phyloP scores from a whole-genome alignment of 2,113 vertebrate genomes.

The Paratilapia polleni region DNA sequence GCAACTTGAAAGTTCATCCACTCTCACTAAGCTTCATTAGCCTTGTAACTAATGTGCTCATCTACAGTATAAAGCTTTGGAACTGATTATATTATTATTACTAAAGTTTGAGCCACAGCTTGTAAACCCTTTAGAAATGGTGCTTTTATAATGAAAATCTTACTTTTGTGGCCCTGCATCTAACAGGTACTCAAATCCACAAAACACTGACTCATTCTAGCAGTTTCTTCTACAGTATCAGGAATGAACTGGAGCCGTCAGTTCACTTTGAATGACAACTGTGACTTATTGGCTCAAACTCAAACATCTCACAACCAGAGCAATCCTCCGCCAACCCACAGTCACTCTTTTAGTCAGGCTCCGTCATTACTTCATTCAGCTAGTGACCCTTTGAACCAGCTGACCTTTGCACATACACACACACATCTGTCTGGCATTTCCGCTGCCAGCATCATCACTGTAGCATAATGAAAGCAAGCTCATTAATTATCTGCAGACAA shows the following conservation, averaged over 20 bases:
- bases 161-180: background rate
- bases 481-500: background rate
- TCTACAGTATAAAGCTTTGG: background rate
- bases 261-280: no score
- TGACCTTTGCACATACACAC: constrained; percentile 64
- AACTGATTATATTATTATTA: background rate
- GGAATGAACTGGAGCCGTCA: no score
- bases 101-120: background rate
- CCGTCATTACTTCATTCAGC: background rate
- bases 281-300: background rate
- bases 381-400: constrained; percentile 42
- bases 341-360: background rate
- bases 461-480: constrained; percentile 1
- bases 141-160: background rate
- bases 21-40: background rate
- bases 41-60: background rate
- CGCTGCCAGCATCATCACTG: constrained; percentile 68
- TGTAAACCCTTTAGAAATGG: background rate
- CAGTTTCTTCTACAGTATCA: background rate
- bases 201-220: background rate
- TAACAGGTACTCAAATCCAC: background rate
- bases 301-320: background rate
- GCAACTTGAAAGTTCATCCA: background rate
- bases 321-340: background rate
- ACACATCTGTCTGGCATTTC: constrained; percentile 28